phyloP scores from a whole-genome alignment of 2,113 vertebrate species.

The Ictalurus punctatus region DNA sequence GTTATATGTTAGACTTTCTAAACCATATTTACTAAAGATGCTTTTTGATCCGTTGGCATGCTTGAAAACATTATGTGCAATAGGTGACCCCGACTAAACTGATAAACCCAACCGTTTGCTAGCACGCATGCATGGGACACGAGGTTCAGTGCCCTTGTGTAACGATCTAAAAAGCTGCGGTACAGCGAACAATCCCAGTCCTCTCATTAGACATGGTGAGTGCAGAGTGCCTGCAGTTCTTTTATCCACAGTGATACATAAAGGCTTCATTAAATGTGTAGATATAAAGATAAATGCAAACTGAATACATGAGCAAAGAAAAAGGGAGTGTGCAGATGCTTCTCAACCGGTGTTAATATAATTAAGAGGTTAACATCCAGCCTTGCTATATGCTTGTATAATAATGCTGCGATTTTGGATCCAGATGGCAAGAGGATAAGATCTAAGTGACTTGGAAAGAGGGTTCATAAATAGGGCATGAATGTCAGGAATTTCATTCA shows the following conservation, averaged over 20 bases:
- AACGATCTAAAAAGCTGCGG: not conserved
- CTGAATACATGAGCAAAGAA: not conserved
- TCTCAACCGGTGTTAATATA: not conserved
- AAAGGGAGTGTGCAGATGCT: not conserved
- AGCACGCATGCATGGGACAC: not conserved
- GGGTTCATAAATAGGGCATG: not conserved
- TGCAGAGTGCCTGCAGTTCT: not conserved
- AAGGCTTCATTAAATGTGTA: not conserved
- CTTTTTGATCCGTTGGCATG: not conserved
- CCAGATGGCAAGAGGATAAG: not conserved
- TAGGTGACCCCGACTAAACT: not conserved
- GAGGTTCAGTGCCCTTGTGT: not conserved
- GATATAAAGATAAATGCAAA: not conserved
- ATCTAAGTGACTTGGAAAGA: not conserved
- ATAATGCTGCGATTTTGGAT: not conserved
- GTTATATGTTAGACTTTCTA: not conserved
- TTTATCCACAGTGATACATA: not conserved
- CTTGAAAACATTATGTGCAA: not conserved
- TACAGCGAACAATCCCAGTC: not conserved
- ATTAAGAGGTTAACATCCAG: not conserved
- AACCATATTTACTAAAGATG: not conserved
- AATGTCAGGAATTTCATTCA: not conserved
- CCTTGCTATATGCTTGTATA: not conserved
- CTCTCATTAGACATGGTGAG: not conserved
- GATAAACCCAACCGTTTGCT: not conserved